phyloP scores from a whole-genome alignment of 2,797 vertebrate species.

The Mionectes olivaceus region DNA sequence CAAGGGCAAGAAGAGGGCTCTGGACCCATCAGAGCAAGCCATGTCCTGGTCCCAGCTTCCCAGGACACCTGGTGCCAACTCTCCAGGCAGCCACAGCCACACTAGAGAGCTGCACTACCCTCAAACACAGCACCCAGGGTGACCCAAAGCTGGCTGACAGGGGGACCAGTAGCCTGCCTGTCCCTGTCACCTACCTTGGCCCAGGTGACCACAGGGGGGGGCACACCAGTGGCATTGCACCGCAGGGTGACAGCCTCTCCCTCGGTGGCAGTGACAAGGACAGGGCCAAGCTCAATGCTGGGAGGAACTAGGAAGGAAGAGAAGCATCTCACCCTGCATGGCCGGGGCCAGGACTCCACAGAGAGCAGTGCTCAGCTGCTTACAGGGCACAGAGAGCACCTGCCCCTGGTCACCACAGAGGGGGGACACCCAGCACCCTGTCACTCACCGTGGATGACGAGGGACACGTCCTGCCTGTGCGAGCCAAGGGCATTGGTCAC shows the following conservation, averaged over 20 bases:
- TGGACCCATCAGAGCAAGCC: not conserved
- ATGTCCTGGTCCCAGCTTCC: accelerated
- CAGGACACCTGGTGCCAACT: not conserved
- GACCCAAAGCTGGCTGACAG: not conserved
- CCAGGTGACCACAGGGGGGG: constrained; percentile 87
- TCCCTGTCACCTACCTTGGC: constrained; percentile 82
- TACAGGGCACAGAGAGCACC: not conserved
- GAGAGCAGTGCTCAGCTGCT: not conserved
- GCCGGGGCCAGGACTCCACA: accelerated
- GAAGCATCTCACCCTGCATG: not conserved
- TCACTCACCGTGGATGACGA: constrained; percentile 86
- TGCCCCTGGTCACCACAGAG: accelerated
- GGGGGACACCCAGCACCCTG: accelerated
- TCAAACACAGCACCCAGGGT: accelerated
- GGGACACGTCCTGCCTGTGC: constrained; percentile 78
- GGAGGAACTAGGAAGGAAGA: constrained; percentile 84
- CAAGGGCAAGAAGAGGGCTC: not conserved
- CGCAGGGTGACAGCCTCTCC: constrained; percentile 81
- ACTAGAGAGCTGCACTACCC: accelerated
- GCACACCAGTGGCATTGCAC: constrained; percentile 85
- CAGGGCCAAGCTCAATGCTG: constrained; percentile 84
- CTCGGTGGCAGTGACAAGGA: constrained; percentile 84
- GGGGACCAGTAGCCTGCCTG: accelerated
- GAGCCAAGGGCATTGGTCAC: constrained; percentile 86
- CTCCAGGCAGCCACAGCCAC: not conserved